These are phyloP conservation scores for Zophobas morio DNA, from an alignment of 1,140 invertebrate species.

Conservation along the genomic window DNA sequence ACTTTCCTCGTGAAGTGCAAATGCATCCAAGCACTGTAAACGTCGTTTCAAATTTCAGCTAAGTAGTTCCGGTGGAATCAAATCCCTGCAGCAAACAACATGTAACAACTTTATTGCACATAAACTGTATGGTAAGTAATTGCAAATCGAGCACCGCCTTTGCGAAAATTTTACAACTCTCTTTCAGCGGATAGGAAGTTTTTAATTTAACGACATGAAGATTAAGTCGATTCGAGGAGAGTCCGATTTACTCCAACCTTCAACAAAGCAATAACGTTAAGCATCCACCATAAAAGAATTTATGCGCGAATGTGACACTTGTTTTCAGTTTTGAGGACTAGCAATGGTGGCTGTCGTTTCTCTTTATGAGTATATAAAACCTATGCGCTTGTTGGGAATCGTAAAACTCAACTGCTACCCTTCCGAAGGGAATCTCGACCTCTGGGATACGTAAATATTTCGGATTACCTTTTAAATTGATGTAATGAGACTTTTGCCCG, in stretches of 20 bases:
- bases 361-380: conserved; percentile 55
- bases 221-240: conserved; percentile 26
- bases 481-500: conserved; percentile 43
- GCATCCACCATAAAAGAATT: conserved; percentile 50
- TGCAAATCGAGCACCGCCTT: conserved; percentile 4
- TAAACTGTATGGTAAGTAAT: conserved; percentile 5
- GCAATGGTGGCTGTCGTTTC: conserved; percentile 42
- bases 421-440: conserved; percentile 30
- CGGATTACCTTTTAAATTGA: conserved; percentile 48
- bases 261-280: conserved; percentile 48
- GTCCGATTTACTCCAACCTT: conserved; percentile 43
- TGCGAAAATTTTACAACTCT: background rate
- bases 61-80: too few relatives aligned
- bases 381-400: conserved; percentile 48
- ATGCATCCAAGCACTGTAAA: too few relatives aligned
- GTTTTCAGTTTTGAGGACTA: conserved; percentile 48
- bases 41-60: too few relatives aligned
- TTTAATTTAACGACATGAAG: conserved; percentile 21
- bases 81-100: too few relatives aligned
- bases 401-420: conserved; percentile 46
- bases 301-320: conserved; percentile 53
- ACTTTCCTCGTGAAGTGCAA: too few relatives aligned
- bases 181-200: background rate
- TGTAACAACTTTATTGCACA: too few relatives aligned
- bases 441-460: conserved; percentile 45